Conservation (phyloP, 2,797 vertebrate species). For the Diceros bicornis region DNA sequence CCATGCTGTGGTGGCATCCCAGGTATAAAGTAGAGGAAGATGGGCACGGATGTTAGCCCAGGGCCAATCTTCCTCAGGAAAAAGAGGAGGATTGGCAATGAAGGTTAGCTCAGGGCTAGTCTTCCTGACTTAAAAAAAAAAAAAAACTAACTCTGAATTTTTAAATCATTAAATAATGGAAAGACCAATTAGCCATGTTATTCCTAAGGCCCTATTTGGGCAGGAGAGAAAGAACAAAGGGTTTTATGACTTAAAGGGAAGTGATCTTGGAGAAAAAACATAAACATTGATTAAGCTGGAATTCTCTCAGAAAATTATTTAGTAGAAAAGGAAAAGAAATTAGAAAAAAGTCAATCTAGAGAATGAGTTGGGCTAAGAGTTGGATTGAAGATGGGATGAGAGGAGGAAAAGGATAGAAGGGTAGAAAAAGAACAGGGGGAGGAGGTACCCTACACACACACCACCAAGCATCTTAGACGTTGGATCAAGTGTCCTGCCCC, state of each 20-base stretch:
- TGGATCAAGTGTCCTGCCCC: too few relatives aligned
- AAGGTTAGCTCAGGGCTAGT: too few relatives aligned
- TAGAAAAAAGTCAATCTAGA: background rate
- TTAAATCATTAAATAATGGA: conserved; percentile 34
- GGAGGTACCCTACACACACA: background rate
- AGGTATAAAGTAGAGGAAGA: too few relatives aligned
- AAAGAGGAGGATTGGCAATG: too few relatives aligned
- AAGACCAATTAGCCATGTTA: background rate
- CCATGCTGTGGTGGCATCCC: too few relatives aligned
- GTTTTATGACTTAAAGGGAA: background rate
- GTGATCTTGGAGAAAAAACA: background rate
- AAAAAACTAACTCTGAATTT: background rate
- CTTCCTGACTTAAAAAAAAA: too few relatives aligned
- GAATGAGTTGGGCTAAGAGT: too few relatives aligned
- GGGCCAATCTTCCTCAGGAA: too few relatives aligned
- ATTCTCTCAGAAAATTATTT: background rate
- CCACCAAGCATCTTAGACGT: background rate
- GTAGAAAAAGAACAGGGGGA: background rate
- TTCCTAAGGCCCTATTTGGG: background rate
- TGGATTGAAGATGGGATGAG: background rate
- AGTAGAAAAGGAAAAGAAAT: background rate
- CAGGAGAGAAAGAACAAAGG: background rate
- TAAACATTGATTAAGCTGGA: background rate
- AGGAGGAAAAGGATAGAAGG: background rate
- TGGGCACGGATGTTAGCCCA: too few relatives aligned